These are phyloP conservation scores for Melanchra persicariae DNA, from an alignment of 2,888 invertebrate species.

Conservation along the genomic window DNA sequence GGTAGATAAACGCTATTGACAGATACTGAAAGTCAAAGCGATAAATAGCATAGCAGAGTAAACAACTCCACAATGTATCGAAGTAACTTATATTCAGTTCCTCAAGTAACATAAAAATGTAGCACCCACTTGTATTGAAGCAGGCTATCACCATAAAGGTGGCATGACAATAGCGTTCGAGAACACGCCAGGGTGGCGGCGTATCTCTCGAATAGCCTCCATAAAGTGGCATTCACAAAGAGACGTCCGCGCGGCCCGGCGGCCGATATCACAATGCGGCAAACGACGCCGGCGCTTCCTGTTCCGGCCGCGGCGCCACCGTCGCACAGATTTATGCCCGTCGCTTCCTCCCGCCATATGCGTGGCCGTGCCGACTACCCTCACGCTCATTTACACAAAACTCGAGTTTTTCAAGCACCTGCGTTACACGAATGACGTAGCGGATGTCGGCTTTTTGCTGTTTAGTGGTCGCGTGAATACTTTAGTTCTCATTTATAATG, in stretches of 20 bases:
- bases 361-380: constrained; percentile 79
- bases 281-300: constrained; percentile 90
- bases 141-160: constrained; percentile 82
- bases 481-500: constrained; percentile 35
- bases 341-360: constrained; percentile 89
- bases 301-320: constrained; percentile 89
- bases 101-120: constrained; percentile 59
- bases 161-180: constrained; percentile 84
- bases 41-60: constrained; percentile 2
- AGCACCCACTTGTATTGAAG: constrained; percentile 64
- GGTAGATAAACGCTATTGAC: not conserved
- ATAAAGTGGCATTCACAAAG: constrained; percentile 88
- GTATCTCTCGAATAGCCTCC: constrained; percentile 84
- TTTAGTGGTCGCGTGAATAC: constrained; percentile 68
- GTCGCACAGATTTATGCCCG: constrained; percentile 89
- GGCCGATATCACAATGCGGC: constrained; percentile 90
- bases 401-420: constrained; percentile 89
- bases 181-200: constrained; percentile 78
- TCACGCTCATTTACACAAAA: constrained; percentile 89
- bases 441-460: constrained; percentile 79
- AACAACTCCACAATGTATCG: constrained; percentile 17
- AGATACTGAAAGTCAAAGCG: not conserved
- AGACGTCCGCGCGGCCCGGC: constrained; percentile 87
- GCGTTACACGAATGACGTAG: constrained; percentile 79
- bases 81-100: constrained; percentile 47